Evolutionary conservation across 2,797 vertebrate species (phyloP).

Genomic region (Hoplostethus mediterraneus): DNA sequence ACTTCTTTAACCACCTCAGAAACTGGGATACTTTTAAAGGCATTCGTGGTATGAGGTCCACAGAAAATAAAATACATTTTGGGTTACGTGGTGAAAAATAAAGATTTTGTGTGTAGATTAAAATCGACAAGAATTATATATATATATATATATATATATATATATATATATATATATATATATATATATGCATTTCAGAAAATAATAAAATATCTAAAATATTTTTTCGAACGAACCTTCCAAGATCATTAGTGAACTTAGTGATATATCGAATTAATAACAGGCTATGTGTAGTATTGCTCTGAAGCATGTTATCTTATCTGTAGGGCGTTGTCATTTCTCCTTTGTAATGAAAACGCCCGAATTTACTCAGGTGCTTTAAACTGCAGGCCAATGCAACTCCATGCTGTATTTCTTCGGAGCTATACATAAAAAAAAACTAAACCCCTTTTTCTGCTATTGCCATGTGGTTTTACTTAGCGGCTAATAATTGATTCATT

Average conservation of each 20-base stretch:
- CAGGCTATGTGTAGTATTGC: constrained; percentile 4
- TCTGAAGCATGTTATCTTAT: constrained; percentile 33
- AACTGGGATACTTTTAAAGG: not conserved
- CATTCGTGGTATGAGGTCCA: not conserved
- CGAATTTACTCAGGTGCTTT: constrained; percentile 56
- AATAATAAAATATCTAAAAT: too few relatives aligned
- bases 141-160: too few relatives aligned
- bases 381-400: constrained; percentile 15
- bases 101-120: too few relatives aligned
- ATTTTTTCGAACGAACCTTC: too few relatives aligned
- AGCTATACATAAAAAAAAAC: constrained; percentile 35
- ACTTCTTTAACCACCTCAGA: not conserved
- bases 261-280: constrained; percentile 11
- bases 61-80: too few relatives aligned
- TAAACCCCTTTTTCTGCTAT: constrained; percentile 44
- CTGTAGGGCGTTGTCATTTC: constrained; percentile 14
- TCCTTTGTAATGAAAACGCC: constrained; percentile 38
- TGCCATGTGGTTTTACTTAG: constrained; percentile 79
- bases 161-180: too few relatives aligned
- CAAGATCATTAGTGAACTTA: too few relatives aligned
- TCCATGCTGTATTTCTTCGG: constrained; percentile 41
- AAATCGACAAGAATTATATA: too few relatives aligned
- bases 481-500: constrained; percentile 78
- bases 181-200: too few relatives aligned
- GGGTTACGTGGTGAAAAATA: too few relatives aligned